Evolutionary conservation across 2,113 vertebrate species (phyloP).

Genomic region (Sardina pilchardus): DNA sequence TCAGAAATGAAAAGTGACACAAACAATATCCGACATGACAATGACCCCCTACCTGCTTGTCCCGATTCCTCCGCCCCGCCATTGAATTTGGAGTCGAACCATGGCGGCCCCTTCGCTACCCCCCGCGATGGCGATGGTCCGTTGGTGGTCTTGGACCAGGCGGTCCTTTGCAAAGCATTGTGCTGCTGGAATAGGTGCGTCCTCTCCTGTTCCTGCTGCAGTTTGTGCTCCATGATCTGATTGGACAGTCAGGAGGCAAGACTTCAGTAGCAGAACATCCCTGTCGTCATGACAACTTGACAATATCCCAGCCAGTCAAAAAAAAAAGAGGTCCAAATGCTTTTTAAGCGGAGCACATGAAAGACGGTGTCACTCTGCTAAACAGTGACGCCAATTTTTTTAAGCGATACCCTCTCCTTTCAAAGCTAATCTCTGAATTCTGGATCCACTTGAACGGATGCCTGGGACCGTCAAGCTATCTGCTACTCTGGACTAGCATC

Average conservation of each 20-base stretch:
- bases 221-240: constrained; percentile 97
- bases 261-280: constrained; percentile 98
- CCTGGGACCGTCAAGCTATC: background rate
- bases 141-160: constrained; percentile 89
- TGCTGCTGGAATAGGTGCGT: constrained; percentile 97
- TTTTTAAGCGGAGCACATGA: background rate
- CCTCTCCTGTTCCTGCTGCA: constrained; percentile 95
- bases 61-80: constrained; percentile 80
- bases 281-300: constrained; percentile 99
- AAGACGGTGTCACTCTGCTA: background rate
- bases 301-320: constrained; percentile 73
- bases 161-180: constrained; percentile 87
- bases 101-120: constrained; percentile 80
- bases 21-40: constrained; percentile 57
- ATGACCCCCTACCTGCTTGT: constrained; percentile 86
- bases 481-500: background rate
- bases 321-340: constrained; percentile 17
- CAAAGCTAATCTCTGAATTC: constrained; percentile 58
- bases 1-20: constrained; percentile 55
- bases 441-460: background rate
- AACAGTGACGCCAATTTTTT: constrained; percentile 30
- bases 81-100: constrained; percentile 82
- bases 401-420: constrained; percentile 43
- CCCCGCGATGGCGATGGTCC: constrained; percentile 82
- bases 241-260: constrained; percentile 92